These are phyloP conservation scores for Aphelinus certus DNA, from an alignment of 1,140 invertebrate genomes.

Conservation along the genomic window DNA sequence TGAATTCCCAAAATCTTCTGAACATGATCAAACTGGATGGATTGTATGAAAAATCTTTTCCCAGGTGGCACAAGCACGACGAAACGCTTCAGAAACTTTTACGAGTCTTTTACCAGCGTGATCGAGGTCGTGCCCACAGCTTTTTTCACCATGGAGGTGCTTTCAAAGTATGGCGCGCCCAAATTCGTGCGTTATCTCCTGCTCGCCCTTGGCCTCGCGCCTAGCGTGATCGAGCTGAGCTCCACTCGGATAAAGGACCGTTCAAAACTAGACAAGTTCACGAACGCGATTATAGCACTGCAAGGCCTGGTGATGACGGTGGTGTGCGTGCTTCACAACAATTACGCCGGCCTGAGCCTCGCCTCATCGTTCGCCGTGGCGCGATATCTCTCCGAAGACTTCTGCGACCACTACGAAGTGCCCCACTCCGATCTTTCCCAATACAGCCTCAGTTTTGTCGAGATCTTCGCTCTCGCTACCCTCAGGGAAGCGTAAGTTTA, in stretches of 20 bases:
- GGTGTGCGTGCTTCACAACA: conserved; percentile 51
- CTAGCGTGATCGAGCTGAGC: conserved; percentile 53
- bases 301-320: conserved; percentile 51
- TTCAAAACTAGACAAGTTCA: conserved; percentile 47
- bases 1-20: no score
- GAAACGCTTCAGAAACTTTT: conserved; percentile 56
- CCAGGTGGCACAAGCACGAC: conserved; percentile 52
- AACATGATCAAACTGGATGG: no score
- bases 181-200: conserved; percentile 51
- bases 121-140: conserved; percentile 57
- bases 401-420: conserved; percentile 60
- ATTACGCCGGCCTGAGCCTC: conserved; percentile 58
- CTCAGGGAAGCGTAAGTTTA: conserved; percentile 53
- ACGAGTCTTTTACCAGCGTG: conserved; percentile 56
- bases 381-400: conserved; percentile 57
- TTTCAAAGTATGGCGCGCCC: conserved; percentile 48
- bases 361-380: conserved; percentile 55
- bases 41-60: conserved; percentile 29
- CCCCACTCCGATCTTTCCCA: conserved; percentile 59
- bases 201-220: conserved; percentile 51
- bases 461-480: conserved; percentile 56
- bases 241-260: conserved; percentile 49
- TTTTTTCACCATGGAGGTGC: conserved; percentile 58
- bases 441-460: conserved; percentile 60
- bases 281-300: conserved; percentile 48